These are phyloP conservation scores for Drosophila prosaltans DNA, from an alignment of 1,140 invertebrate genomes.

Conservation along the genomic window DNA sequence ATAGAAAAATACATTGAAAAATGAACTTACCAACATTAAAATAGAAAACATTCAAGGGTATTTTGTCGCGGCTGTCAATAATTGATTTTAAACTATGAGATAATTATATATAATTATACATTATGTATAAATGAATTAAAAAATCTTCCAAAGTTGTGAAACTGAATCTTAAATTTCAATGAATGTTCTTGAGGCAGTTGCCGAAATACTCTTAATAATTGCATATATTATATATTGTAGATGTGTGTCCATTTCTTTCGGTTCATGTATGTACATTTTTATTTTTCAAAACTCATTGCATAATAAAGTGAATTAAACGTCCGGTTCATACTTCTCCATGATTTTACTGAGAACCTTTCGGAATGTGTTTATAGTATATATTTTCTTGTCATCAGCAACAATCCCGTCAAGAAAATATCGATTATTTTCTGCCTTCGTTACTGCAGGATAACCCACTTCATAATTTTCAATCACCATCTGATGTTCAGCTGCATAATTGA, in stretches of 20 bases:
- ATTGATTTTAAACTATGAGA: too few species aligned
- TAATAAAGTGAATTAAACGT: constrained; percentile 69
- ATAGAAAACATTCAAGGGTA: constrained; percentile 44
- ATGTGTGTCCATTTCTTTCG: constrained; percentile 55
- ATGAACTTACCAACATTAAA: constrained; percentile 47
- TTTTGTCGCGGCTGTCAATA: constrained; percentile 15
- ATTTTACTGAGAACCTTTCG: not conserved
- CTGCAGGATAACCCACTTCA: too few species aligned
- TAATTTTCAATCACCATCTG: too few species aligned
- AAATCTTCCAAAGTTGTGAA: constrained; percentile 23
- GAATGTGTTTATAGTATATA: constrained; percentile 11
- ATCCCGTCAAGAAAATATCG: constrained; percentile 7
- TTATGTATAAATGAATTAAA: constrained; percentile 5
- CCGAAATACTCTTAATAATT: constrained; percentile 23
- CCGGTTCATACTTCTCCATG: not conserved
- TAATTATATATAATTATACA: too few species aligned
- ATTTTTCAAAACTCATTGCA: constrained; percentile 61
- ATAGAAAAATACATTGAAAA: constrained; percentile 45
- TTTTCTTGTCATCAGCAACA: not conserved
- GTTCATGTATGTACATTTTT: constrained; percentile 67
- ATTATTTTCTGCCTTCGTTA: too few species aligned
- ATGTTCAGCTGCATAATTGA: not conserved
- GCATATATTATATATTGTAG: constrained; percentile 66
- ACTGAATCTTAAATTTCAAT: constrained; percentile 27
- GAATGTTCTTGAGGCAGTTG: constrained; percentile 13